Percentiles rank a stretch among this genome's conserved stretches.
phyloP scores from a whole-genome alignment of 2,888 invertebrate genomes.

The Sminthurides aquaticus region DNA sequence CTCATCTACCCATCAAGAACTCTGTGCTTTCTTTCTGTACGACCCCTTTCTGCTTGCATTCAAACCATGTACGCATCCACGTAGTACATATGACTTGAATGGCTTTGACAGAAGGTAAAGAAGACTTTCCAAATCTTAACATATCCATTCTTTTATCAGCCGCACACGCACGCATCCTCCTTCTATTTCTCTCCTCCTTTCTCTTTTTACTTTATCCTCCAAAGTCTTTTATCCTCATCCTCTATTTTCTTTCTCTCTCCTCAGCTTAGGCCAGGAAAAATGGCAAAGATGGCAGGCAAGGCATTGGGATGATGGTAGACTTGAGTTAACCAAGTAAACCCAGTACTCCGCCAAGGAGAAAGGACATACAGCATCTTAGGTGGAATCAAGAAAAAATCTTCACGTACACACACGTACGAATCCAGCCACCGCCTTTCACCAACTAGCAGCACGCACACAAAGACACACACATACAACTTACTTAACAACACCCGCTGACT shows the following conservation, averaged over 20 bases:
- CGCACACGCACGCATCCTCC: background rate
- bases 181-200: slow-evolving; percentile 3
- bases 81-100: no score
- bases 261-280: slow-evolving; percentile 4
- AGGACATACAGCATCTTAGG: no score
- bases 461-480: background rate
- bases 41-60: background rate
- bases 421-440: background rate
- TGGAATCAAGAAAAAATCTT: background rate
- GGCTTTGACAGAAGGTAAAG: background rate
- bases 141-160: background rate
- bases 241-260: background rate
- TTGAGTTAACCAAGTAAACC: no score
- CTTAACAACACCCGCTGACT: background rate
- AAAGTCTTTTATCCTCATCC: background rate
- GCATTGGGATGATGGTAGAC: no score
- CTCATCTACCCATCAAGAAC: background rate
- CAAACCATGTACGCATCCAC: background rate
- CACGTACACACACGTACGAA: background rate
- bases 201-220: slow-evolving; percentile 1
- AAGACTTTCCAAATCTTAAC: background rate
- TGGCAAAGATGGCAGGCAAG: no score
- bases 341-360: no score
- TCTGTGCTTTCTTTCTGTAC: background rate
- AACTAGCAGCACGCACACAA: no score